Evolutionary conservation across 1,140 invertebrate genomes (phyloP).

Genomic region (Metaphire vulgaris): DNA sequence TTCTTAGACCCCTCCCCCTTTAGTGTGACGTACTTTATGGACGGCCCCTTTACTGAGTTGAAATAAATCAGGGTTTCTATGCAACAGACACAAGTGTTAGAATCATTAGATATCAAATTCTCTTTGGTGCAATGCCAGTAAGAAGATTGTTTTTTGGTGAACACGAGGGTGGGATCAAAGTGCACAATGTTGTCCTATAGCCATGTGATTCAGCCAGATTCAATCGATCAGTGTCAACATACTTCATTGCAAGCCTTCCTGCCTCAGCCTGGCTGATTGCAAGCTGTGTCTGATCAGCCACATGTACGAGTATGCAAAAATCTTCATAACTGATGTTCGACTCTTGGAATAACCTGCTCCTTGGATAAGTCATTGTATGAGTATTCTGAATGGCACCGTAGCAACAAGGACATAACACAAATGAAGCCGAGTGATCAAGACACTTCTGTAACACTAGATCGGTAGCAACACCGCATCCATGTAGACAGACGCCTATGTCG

Average conservation of each 20-base stretch:
- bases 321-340: slow-evolving; percentile 36
- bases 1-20: too few species aligned
- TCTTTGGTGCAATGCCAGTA: slow-evolving; percentile 61
- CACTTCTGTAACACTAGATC: slow-evolving; percentile 85
- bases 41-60: too few species aligned
- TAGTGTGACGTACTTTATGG: too few species aligned
- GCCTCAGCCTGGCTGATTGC: slow-evolving; percentile 1
- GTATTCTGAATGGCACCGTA: slow-evolving; percentile 77
- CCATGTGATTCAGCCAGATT: slow-evolving; percentile 65
- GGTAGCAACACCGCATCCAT: slow-evolving; percentile 89
- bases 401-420: slow-evolving; percentile 89
- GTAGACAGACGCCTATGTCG: slow-evolving; percentile 77
- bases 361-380: slow-evolving; percentile 63
- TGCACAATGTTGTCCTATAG: slow-evolving; percentile 68
- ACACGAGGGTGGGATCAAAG: slow-evolving; percentile 69
- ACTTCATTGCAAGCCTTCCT: slow-evolving; percentile 70
- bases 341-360: slow-evolving; percentile 56
- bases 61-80: too few species aligned
- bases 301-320: slow-evolving; percentile 14
- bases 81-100: too few species aligned
- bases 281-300: slow-evolving; percentile 15
- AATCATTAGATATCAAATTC: too few species aligned
- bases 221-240: slow-evolving; percentile 79
- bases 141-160: slow-evolving; percentile 90
- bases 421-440: slow-evolving; percentile 65